phyloP scores from a whole-genome alignment of 2,888 invertebrate species.

The Drosophila paracracens region DNA sequence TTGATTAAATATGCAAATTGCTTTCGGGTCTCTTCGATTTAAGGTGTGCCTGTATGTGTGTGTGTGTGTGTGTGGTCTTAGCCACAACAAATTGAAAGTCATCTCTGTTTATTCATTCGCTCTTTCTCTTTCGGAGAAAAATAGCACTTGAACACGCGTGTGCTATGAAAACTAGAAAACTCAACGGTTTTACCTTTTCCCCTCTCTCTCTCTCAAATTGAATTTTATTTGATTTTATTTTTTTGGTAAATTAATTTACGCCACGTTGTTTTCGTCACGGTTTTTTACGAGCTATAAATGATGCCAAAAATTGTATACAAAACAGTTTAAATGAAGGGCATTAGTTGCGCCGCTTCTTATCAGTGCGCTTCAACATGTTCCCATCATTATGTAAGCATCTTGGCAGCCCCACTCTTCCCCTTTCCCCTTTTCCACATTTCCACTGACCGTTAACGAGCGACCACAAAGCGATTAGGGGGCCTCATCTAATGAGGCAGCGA shows the following conservation, averaged over 20 bases:
- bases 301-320: constrained; percentile 53
- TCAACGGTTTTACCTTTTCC: background rate
- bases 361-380: constrained; percentile 50
- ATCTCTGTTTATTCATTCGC: constrained; percentile 56
- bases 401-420: background rate
- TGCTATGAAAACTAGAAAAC: constrained; percentile 16
- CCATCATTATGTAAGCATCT: constrained; percentile 72
- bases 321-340: constrained; percentile 43
- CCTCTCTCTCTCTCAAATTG: constrained; percentile 9
- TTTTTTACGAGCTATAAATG: constrained; percentile 63
- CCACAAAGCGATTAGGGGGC: constrained; percentile 31
- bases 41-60: constrained; percentile 41
- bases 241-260: constrained; percentile 64
- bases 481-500: constrained; percentile 64
- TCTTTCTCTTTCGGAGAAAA: background rate
- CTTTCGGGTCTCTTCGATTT: constrained; percentile 12
- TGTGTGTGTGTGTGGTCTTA: constrained; percentile 37
- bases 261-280: constrained; percentile 50
- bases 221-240: constrained; percentile 32
- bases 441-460: constrained; percentile 45
- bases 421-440: background rate
- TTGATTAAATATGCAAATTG: constrained; percentile 61
- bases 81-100: constrained; percentile 53
- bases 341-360: constrained; percentile 57
- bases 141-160: constrained; percentile 39